Evolutionary conservation across 2,888 invertebrate genomes (phyloP).

Genomic region (Dastarcus helophoroides): DNA sequence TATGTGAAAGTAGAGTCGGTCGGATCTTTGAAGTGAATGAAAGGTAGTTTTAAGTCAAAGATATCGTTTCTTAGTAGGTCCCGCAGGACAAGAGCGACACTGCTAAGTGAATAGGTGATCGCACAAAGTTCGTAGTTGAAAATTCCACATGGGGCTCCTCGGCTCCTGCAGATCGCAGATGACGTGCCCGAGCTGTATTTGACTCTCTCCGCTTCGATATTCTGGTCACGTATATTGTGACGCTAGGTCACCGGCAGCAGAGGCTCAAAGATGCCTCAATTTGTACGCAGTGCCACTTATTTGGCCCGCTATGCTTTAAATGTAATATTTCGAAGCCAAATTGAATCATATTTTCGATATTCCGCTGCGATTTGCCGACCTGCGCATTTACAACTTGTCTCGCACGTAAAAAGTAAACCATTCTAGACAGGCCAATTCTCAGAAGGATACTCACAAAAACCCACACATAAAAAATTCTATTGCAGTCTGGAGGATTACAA

Average conservation of each 20-base stretch:
- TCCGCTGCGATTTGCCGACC: too few species aligned
- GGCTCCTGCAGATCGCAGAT: constrained; percentile 15
- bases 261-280: constrained; percentile 33
- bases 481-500: constrained; percentile 22
- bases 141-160: constrained; percentile 11
- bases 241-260: constrained; percentile 30
- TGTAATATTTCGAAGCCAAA: constrained; percentile 26
- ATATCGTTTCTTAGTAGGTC: too few species aligned
- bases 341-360: constrained; percentile 16
- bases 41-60: too few species aligned
- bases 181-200: constrained; percentile 18
- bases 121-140: constrained; percentile 25
- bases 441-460: too few species aligned
- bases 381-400: too few species aligned
- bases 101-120: constrained; percentile 26
- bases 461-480: constrained; percentile 25
- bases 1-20: too few species aligned
- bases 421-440: too few species aligned
- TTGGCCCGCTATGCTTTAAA: constrained; percentile 24
- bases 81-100: too few species aligned
- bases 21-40: too few species aligned
- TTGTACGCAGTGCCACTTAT: constrained; percentile 30
- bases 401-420: too few species aligned
- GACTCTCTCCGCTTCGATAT: constrained; percentile 18
- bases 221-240: constrained; percentile 31